Percentiles rank a stretch among this genome's conserved stretches.
Conservation (phyloP, 2,797 vertebrate species). For the Danio tinwini region DNA sequence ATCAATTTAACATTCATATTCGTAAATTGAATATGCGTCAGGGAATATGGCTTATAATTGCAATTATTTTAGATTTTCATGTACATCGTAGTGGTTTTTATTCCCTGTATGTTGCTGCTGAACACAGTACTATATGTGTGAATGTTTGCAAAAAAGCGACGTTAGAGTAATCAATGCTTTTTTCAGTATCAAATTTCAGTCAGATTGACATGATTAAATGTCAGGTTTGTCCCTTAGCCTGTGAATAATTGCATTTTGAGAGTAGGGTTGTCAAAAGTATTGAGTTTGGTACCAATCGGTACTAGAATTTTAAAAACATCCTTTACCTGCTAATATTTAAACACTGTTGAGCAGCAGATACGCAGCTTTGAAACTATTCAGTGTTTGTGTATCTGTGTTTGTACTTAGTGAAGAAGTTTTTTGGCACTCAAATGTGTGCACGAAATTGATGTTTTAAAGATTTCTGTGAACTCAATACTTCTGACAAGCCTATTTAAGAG, state of each 20-base stretch:
- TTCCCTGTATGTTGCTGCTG: conserved; percentile 19
- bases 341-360: too few relatives aligned
- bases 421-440: too few relatives aligned
- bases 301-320: too few relatives aligned
- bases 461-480: too few relatives aligned
- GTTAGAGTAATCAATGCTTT: neutral
- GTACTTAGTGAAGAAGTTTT: too few relatives aligned
- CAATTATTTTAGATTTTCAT: neutral
- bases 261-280: neutral
- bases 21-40: neutral
- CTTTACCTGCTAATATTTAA: too few relatives aligned
- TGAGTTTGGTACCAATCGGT: too few relatives aligned
- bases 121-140: neutral
- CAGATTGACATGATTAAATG: neutral
- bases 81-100: neutral
- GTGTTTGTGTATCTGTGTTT: too few relatives aligned
- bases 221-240: conserved; percentile 13
- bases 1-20: conserved; percentile 6
- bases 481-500: too few relatives aligned
- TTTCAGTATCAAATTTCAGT: neutral
- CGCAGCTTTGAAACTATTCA: too few relatives aligned
- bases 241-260: conserved; percentile 21
- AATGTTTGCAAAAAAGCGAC: neutral
- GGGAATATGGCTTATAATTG: conserved; percentile 4
- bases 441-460: too few relatives aligned